phyloP scores from a whole-genome alignment of 2,113 vertebrate genomes.

The Platichthys flesus region DNA sequence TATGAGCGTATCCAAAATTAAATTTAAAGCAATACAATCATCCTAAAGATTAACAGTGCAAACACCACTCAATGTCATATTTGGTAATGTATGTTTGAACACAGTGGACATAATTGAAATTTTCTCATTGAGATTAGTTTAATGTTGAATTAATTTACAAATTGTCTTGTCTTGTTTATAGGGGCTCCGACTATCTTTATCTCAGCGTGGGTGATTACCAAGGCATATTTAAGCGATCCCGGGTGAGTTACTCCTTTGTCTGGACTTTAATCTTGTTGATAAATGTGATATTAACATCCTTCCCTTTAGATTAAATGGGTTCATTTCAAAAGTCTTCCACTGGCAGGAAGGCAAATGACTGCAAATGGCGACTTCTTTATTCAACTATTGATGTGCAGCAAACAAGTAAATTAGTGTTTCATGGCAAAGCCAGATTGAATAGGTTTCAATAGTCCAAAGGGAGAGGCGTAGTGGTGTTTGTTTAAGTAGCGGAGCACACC shows the following conservation, averaged over 20 bases:
- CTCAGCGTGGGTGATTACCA: constrained; percentile 88
- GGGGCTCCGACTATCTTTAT: constrained; percentile 92
- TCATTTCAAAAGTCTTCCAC: not conserved
- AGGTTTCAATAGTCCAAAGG: not conserved
- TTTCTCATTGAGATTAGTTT: constrained; percentile 10
- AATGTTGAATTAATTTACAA: constrained; percentile 22
- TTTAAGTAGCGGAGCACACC: not conserved
- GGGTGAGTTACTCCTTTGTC: constrained; percentile 85
- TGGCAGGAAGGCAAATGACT: not conserved
- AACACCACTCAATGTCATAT: not conserved
- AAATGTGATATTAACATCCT: not conserved
- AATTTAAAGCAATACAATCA: constrained; percentile 24
- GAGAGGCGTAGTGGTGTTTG: not conserved
- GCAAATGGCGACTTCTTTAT: constrained; percentile 6
- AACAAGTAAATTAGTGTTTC: not conserved
- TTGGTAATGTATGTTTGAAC: constrained; percentile 20
- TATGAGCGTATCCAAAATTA: constrained; percentile 37
- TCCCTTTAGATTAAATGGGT: not conserved
- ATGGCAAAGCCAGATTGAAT: not conserved
- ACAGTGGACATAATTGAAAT: not conserved
- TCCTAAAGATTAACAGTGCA: constrained; percentile 31
- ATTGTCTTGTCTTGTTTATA: constrained; percentile 68
- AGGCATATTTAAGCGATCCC: constrained; percentile 81
- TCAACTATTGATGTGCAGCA: constrained; percentile 2
- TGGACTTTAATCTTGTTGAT: constrained; percentile 14